Base-by-base conservation (phyloP, 2,888 invertebrate genomes). In the Subacronicta megacephala region DNA sequence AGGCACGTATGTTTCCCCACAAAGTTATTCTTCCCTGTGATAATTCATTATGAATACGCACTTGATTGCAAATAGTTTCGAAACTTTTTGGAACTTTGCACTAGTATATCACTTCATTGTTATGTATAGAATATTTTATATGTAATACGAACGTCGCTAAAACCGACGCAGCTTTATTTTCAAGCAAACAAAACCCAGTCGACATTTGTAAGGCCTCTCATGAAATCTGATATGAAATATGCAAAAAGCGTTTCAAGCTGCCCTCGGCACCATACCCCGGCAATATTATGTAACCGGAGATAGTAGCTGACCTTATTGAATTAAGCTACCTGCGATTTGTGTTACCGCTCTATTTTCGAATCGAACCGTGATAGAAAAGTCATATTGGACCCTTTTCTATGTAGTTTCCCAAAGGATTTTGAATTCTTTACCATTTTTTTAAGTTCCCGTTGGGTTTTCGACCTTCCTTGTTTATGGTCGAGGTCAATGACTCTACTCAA, bases 221-320 rank as follows among this genome's bases (percentile, higher is more conserved):
- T 72, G 72, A 83, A 84, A 79, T 78, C 77, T 74, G 75, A 74
- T 80, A 83, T 80, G 75, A 82, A 82, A 83, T 79, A 84, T 85
- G 83, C 80, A 84, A 78, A 83, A 71, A 82, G 66, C 76, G 76
- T 77, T 75, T 62, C 62, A 66, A 62, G 60, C 65, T 70, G 67
- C 68, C 72, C 65, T 72, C 57, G 38, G 38, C 40, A 46, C 38
- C 45, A 23, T 36, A 70, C 47, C 70, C 61, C 53, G 50, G 50
- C 52, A 47, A 59, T 68, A 62, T 75, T 71, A 62, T 60, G 51
- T 47, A 62, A 53, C 52, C 13, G 17, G 41, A 42, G 54, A 64
- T 55, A 69, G 62, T 69, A 62, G 62, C 62, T 31, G 41, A 62
- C 52, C 68, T 80, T 78, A 81, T 78, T 78, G 72, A 75, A 80